Base-by-base conservation (phyloP, 1,140 invertebrate genomes). In the Drosophila willistoni region DNA sequence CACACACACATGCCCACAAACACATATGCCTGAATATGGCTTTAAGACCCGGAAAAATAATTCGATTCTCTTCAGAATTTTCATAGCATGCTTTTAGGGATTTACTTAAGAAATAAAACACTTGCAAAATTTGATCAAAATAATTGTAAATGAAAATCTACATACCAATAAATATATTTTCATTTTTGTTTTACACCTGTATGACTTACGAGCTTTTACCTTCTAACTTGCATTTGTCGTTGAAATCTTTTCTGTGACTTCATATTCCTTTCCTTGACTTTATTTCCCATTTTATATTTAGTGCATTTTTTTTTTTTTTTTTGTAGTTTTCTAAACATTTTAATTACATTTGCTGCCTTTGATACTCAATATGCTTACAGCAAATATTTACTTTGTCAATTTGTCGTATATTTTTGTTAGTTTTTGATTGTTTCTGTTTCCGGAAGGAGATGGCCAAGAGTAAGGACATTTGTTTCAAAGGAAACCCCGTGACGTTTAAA, bases 21-120 rank as follows among this genome's bases (percentile, higher is more conserved):
- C 19, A 63, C 61, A 59, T 51, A 36, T 70, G 61, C 13, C 19
- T 51, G 10, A 51, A 51, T 51, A 42, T 44, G 25, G 36, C 17
- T 76, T 64, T 42, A 19, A 42, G 13, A 51, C 44, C 44, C 44
- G 19, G 2, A 51, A 22, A 51, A 51, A 51, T 51, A 51, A 51
- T 51, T 51, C 9, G 44, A 51, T 22, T 51, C 44, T 51, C 19
- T 51, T 22, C 44, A 51, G 17, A 51, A 51, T 51, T 36, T 9
- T 17, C 13, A 33, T 29, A 44, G 39, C 17, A 51, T 19, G 44
- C 44, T 51, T 51, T 51, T 51, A 51, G 44, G 44, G 44, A 51
- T 51, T 51, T 51, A 51, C 44, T 51, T 22, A 22, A 51, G 44
- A 51, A 51, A 51, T 19, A 47, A 47, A 17, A 47, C 44, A 47